phyloP scores from a whole-genome alignment of 2,797 vertebrate genomes.

The Danio aesculapii region DNA sequence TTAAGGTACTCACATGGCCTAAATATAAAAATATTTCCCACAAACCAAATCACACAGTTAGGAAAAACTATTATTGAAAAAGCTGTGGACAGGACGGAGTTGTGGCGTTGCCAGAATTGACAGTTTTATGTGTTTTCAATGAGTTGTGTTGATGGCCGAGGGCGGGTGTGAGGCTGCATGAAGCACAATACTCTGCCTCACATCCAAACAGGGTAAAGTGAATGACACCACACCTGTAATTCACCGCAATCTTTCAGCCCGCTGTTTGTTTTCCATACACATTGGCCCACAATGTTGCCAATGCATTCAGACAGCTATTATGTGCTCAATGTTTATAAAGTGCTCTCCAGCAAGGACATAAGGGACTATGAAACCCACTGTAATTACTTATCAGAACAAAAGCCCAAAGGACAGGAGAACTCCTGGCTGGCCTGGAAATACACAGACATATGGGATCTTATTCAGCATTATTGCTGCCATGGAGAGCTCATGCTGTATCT shows the following conservation, averaged over 20 bases:
- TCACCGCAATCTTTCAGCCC: conserved; percentile 44
- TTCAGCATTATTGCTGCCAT: conserved; percentile 56
- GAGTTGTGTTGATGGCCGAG: conserved; percentile 13
- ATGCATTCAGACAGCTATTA: conserved; percentile 42
- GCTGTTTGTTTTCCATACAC: conserved; percentile 52
- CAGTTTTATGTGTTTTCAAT: conserved; percentile 38
- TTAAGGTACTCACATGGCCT: neutral
- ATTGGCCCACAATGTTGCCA: conserved; percentile 34
- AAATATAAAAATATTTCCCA: neutral
- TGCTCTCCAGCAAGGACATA: conserved; percentile 48
- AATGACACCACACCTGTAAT: conserved; percentile 58
- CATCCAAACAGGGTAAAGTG: conserved; percentile 28
- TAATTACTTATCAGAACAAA: conserved; percentile 49
- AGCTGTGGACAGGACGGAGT: neutral
- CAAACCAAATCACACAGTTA: neutral
- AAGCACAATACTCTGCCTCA: conserved; percentile 17
- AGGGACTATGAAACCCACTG: conserved; percentile 46
- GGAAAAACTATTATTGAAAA: neutral
- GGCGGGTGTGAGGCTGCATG: neutral
- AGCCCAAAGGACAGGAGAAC: conserved; percentile 43
- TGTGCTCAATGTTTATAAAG: conserved; percentile 54
- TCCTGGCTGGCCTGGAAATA: conserved; percentile 47
- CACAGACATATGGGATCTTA: conserved; percentile 52
- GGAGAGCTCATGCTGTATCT: conserved; percentile 38
- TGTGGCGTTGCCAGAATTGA: conserved; percentile 27